These are phyloP conservation scores for Penaeus monodon DNA, from an alignment of 2,888 invertebrate genomes.

Conservation along the genomic window DNA sequence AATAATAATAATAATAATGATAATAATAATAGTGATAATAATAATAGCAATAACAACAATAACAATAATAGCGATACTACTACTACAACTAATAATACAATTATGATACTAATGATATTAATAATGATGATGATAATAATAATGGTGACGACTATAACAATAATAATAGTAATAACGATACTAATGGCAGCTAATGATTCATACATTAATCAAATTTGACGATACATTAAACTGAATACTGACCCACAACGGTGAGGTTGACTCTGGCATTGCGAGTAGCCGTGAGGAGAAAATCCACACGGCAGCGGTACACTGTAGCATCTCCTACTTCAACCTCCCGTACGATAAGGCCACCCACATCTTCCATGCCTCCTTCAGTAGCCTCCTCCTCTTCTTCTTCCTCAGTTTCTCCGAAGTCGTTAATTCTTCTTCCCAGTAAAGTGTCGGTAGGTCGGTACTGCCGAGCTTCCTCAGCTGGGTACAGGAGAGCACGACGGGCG, in stretches of 20 bases:
- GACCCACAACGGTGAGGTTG: conserved; percentile 58
- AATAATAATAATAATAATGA: too few relatives aligned
- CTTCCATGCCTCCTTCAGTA: neutral
- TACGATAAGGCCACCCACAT: conserved; percentile 23
- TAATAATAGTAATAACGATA: too few relatives aligned
- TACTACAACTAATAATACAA: too few relatives aligned
- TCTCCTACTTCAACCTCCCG: conserved; percentile 41
- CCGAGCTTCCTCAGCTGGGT: neutral
- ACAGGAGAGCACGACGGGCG: conserved; percentile 35
- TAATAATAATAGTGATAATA: too few relatives aligned
- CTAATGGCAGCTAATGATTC: too few relatives aligned
- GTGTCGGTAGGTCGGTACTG: too few relatives aligned
- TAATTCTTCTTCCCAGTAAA: neutral
- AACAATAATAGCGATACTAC: too few relatives aligned
- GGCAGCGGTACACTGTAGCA: conserved; percentile 53
- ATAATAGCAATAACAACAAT: too few relatives aligned
- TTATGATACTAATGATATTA: too few relatives aligned
- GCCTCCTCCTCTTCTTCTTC: neutral
- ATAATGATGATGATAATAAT: too few relatives aligned
- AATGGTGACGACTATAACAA: too few relatives aligned
- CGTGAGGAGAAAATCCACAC: conserved; percentile 52
- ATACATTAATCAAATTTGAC: too few relatives aligned
- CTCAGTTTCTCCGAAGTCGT: neutral
- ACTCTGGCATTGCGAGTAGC: conserved; percentile 47
- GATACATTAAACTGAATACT: neutral